Evolutionary conservation across 2,113 vertebrate species (phyloP).

Genomic region (Ictalurus furcatus): DNA sequence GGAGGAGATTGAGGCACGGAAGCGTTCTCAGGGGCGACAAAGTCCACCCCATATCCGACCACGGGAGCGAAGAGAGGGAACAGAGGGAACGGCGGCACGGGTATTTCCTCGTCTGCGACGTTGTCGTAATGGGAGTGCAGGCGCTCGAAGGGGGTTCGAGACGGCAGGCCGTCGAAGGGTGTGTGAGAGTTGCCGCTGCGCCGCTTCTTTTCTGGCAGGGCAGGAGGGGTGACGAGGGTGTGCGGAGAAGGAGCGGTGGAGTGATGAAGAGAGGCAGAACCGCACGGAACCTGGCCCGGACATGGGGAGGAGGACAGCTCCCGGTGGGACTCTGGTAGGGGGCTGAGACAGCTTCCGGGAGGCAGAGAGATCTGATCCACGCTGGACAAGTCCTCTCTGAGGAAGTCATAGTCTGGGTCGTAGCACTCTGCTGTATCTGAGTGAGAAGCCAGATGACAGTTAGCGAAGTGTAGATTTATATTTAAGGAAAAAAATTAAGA

Average conservation of each 20-base stretch:
- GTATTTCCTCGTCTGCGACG: conserved; percentile 79
- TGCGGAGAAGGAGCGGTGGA: not conserved
- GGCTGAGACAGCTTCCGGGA: conserved; percentile 81
- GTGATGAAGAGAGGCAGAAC: conserved; percentile 33
- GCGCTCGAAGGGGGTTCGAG: conserved; percentile 69
- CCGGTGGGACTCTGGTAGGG: conserved; percentile 85
- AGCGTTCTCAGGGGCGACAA: conserved; percentile 63
- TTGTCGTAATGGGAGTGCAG: conserved; percentile 80
- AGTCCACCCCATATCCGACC: conserved; percentile 68
- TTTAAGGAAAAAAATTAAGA: too few relatives aligned
- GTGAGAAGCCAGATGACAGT: not conserved
- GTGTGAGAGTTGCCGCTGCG: conserved; percentile 72
- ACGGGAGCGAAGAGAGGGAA: conserved; percentile 71
- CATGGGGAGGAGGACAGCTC: conserved; percentile 81
- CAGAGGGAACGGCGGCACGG: conserved; percentile 62
- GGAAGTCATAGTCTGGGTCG: conserved; percentile 97
- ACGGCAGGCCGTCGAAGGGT: conserved; percentile 60
- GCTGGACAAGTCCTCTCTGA: conserved; percentile 89
- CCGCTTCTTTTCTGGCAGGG: conserved; percentile 94
- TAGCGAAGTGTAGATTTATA: not conserved
- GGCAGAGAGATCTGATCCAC: conserved; percentile 81
- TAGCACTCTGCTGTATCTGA: conserved; percentile 87
- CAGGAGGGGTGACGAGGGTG: conserved; percentile 83
- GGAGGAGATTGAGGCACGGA: conserved; percentile 78
- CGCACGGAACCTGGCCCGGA: conserved; percentile 67